Base-by-base conservation (phyloP, 30 jellyfish, hydroid and myxozoan species). In the Chrysaora quinquecirrha region DNA sequence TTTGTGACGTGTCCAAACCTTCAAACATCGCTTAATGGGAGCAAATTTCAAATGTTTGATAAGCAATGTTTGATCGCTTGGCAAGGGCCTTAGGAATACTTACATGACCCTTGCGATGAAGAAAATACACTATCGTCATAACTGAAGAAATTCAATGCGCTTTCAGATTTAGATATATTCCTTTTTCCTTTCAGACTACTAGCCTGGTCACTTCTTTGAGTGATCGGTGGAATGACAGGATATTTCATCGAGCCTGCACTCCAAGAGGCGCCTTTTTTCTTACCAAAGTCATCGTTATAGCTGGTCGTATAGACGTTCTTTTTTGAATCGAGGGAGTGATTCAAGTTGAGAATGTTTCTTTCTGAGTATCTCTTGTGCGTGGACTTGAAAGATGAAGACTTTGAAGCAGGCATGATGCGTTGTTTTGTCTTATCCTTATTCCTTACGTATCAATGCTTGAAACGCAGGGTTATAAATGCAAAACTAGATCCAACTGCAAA, bases 281-380 rank as follows among this genome's bases (percentile, higher is more conserved):
- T 62, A 29, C 68, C 47, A 29, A 78, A 78, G 31, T 64, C 82
- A 24, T 78, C 72, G 23, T 34, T 34, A 52, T 78, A 78, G 33
- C 89, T 78, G 16, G 89, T 78, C 23, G 72, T 28, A 47, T 78
- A 78, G 64, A 78, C 43, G 12, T 78, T 78, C 58, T 48, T 78
- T 78, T 21, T 47, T 18, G 89, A 78, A 64, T 78, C 89, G 60
- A 78, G n/a, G 20, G 89, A 78, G 46, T 48, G 88, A 46, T 63
- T 78, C 32, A 78, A 34, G 29, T 2, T 47, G 24, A n/a, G n/a
- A n/a, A n/a, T n/a, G n/a, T n/a, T n/a, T n/a, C n/a, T n/a, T n/a
- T 58, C 46, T 0, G 54, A 30, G 47, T 78, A 62, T 22, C 65
- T 24, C 30, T 38, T 25, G 30, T 3, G 89, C 2, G 10, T 16